These are phyloP conservation scores for Uromys caudimaculatus DNA, from an alignment of 2,797 vertebrate species.

Conservation along the genomic window DNA sequence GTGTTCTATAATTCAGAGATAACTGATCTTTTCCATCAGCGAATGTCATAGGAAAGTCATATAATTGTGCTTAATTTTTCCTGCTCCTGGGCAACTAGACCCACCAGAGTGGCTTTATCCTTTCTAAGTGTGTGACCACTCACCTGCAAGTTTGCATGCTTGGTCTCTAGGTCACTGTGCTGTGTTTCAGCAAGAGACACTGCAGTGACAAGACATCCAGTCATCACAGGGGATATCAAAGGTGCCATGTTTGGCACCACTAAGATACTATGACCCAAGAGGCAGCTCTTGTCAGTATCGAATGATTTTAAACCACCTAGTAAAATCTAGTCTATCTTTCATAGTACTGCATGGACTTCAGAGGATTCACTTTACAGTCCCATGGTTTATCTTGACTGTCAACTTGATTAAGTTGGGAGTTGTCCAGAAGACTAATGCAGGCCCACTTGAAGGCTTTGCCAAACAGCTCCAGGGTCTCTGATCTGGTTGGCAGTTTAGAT, in stretches of 20 bases:
- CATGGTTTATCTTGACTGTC: not conserved
- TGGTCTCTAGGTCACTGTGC: not conserved
- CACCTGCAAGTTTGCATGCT: not conserved
- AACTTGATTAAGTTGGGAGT: not conserved
- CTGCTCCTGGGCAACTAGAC: not conserved
- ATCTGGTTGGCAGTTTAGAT: not conserved
- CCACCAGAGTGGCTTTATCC: not conserved
- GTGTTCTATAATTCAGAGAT: not conserved
- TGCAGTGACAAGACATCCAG: not conserved
- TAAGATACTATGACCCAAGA: too few relatives aligned
- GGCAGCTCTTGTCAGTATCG: not conserved
- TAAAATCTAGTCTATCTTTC: not conserved
- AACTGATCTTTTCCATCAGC: not conserved
- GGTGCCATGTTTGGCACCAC: not conserved
- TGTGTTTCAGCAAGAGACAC: fast-evolving
- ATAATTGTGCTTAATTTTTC: not conserved
- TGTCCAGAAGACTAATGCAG: not conserved
- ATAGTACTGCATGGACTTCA: fast-evolving
- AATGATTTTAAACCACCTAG: not conserved
- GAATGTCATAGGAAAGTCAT: not conserved
- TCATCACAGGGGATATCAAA: fast-evolving
- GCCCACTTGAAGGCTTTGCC: not conserved
- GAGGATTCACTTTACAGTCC: fast-evolving
- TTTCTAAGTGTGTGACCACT: not conserved
- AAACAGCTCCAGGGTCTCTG: too few relatives aligned